Base-by-base conservation (phyloP, 2,888 invertebrate species). In the Zonitis immaculata region DNA sequence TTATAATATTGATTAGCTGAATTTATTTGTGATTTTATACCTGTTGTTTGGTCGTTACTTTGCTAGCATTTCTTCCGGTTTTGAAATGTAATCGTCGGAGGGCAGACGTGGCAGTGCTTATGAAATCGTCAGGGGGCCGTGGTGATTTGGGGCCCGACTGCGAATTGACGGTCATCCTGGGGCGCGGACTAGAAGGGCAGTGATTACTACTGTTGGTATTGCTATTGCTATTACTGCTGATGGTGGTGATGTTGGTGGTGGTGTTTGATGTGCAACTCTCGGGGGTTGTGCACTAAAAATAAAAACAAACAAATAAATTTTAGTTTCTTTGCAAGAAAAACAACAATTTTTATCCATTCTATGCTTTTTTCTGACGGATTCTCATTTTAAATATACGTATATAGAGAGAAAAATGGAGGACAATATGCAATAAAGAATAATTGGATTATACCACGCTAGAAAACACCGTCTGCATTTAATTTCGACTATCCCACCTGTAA, bases 61-160 rank as follows among this genome's bases (percentile, higher is more conserved):
- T 76, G 51, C 73, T 74, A 45, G 75, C 66, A 59, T 75, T 70
- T 62, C 84, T 72, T 60, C 84, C 84, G 42, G 84, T 83, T 71
- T 82, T 82, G 76, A 85, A 86, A 76, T 86, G 85, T 42, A 86
- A 79, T 54, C 85, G 77, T 47, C 85, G 79, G 51, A 85, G 79
- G 59, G 85, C 85, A 52, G 78, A 78, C 58, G 79, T 78, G 65
- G 80, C 80, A 66, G 78, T 78, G 64, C 77, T 74, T 66, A 80
- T 77, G 64, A 80, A 76, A 70, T 79, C 79, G 70, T 76, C 76
- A 65, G 75, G 73, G 51, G 73, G 73, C 66, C 73, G 72, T 67
- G 73, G 71, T 53, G 72, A 69, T 61, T 61, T 69, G 66, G 73
- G 72, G 72, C 75, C 75, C 76, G 76, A 76, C 76, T 76, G 76